Percentiles rank a stretch among this genome's conserved stretches.
Conservation (phyloP, 2,888 invertebrate genomes). For the Apantesis nais region DNA sequence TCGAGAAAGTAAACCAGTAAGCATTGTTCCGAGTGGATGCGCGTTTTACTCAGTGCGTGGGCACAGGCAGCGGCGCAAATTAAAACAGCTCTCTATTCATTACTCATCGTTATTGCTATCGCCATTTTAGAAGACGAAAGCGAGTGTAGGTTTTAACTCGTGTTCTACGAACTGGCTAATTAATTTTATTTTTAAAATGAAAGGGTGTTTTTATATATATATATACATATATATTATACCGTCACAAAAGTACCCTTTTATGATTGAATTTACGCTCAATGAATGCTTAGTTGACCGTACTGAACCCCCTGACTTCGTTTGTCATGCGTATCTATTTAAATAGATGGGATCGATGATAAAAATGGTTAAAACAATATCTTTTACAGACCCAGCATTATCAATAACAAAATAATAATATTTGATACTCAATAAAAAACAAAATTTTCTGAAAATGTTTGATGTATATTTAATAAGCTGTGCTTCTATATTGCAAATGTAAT, state of each 20-base stretch:
- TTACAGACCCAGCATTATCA: not conserved
- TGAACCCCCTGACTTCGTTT: conserved; percentile 52
- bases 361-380: not conserved
- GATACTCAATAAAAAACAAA: not conserved
- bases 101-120: conserved; percentile 84
- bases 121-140: conserved; percentile 82
- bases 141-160: conserved; percentile 74
- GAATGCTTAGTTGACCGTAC: conserved; percentile 70
- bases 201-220: conserved; percentile 64
- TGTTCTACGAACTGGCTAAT: conserved; percentile 56
- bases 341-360: conserved; percentile 16
- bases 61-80: conserved; percentile 79
- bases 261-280: conserved; percentile 68
- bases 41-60: conserved; percentile 77
- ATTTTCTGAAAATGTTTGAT: not conserved
- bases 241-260: conserved; percentile 64
- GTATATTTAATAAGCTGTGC: not conserved
- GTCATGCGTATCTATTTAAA: conserved; percentile 48
- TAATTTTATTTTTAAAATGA: conserved; percentile 60
- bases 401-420: not conserved
- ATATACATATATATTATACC: conserved; percentile 64
- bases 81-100: conserved; percentile 85
- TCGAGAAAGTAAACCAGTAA: conserved; percentile 85
- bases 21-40: conserved; percentile 85
- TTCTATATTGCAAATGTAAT: not conserved